Evolutionary conservation across 1,140 invertebrate genomes (phyloP).

Genomic region (Drosophila lowei): DNA sequence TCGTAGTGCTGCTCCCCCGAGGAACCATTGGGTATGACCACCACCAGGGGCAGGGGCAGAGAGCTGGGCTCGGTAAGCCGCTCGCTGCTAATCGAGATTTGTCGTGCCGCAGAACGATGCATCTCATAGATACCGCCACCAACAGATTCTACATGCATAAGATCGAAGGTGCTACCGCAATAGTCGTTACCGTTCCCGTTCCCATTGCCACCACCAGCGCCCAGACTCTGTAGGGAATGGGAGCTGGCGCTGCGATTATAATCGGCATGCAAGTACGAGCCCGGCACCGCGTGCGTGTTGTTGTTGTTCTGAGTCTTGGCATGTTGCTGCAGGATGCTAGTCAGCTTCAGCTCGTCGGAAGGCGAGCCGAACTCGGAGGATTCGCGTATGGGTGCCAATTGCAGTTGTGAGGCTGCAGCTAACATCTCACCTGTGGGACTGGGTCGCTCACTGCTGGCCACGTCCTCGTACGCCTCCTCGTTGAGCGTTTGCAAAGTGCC

Average conservation of each 20-base stretch:
- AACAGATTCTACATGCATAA: constrained; percentile 52
- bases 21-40: constrained; percentile 74
- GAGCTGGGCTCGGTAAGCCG: constrained; percentile 46
- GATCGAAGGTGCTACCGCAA: constrained; percentile 54
- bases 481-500: constrained; percentile 95
- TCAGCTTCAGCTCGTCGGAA: constrained; percentile 68
- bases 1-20: constrained; percentile 58
- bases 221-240: constrained; percentile 71
- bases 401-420: constrained; percentile 79
- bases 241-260: constrained; percentile 77
- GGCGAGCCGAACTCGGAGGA: constrained; percentile 82
- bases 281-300: constrained; percentile 10
- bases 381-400: constrained; percentile 83
- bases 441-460: constrained; percentile 85
- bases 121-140: constrained; percentile 31
- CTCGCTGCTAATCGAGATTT: constrained; percentile 67
- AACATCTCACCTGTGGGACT: constrained; percentile 83
- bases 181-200: constrained; percentile 64
- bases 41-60: constrained; percentile 67
- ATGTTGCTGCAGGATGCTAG: constrained; percentile 52
- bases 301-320: constrained; percentile 42
- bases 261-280: constrained; percentile 58
- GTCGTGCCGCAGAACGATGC: constrained; percentile 37
- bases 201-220: constrained; percentile 6
- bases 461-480: constrained; percentile 95